Evolutionary conservation across 2,797 vertebrate genomes (phyloP).

Genomic region (Bucorvus abyssinicus): DNA sequence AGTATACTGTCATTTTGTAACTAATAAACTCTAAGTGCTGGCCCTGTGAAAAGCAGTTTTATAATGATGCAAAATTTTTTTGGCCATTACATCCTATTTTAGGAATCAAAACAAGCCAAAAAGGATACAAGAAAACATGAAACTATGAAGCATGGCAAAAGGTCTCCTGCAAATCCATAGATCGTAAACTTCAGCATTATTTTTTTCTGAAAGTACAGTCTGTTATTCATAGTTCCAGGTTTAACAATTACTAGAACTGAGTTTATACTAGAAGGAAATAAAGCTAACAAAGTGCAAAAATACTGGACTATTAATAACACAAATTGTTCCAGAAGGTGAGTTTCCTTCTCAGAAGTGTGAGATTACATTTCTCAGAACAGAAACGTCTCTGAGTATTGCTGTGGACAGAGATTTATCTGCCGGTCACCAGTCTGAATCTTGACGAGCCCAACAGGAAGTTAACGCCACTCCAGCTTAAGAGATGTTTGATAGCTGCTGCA

Average conservation of each 20-base stretch:
- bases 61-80: neutral
- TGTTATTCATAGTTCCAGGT: neutral
- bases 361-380: neutral
- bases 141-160: neutral
- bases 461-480: neutral
- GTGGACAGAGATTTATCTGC: neutral
- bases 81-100: neutral
- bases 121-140: neutral
- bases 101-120: neutral
- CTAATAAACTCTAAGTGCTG: neutral
- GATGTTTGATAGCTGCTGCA: neutral
- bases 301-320: neutral
- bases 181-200: neutral
- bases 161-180: neutral
- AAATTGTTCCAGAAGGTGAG: neutral
- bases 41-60: neutral
- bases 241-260: neutral
- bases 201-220: neutral
- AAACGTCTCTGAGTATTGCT: neutral
- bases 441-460: neutral
- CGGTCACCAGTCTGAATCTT: neutral
- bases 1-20: neutral
- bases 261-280: neutral
- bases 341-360: neutral
- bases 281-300: neutral